These are phyloP conservation scores for Lethrus apterus DNA, from an alignment of 1,140 invertebrate genomes.

Conservation along the genomic window DNA sequence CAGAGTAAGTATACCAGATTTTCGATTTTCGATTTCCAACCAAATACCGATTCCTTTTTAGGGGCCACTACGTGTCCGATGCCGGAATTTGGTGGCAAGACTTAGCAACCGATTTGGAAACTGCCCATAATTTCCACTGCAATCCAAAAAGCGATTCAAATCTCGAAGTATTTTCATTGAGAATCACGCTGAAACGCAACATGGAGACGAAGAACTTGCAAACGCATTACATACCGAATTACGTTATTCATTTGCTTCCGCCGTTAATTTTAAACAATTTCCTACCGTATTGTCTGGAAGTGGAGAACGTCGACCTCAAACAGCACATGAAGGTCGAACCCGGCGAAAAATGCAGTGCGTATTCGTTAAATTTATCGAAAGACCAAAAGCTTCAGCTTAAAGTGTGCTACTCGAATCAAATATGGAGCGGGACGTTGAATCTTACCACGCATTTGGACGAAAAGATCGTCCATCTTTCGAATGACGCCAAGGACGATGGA, in stretches of 20 bases:
- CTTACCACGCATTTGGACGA: slow-evolving; percentile 61
- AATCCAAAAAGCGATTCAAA: slow-evolving; percentile 49
- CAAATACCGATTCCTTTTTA: slow-evolving; percentile 30
- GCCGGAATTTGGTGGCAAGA: slow-evolving; percentile 77
- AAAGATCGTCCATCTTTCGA: slow-evolving; percentile 58
- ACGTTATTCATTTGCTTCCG: slow-evolving; percentile 61
- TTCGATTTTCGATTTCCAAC: no score
- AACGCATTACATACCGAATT: slow-evolving; percentile 59
- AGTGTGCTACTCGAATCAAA: slow-evolving; percentile 60
- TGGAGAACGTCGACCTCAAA: slow-evolving; percentile 39
- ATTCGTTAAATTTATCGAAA: slow-evolving; percentile 54
- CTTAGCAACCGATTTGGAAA: slow-evolving; percentile 54
- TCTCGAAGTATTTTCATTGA: slow-evolving; percentile 54
- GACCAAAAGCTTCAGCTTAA: slow-evolving; percentile 55
- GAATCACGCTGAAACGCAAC: slow-evolving; percentile 44
- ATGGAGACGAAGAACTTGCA: slow-evolving; percentile 37
- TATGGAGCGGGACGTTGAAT: slow-evolving; percentile 64
- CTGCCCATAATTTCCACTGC: slow-evolving; percentile 54
- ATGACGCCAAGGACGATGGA: slow-evolving; percentile 55
- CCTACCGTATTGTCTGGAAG: slow-evolving; percentile 61
- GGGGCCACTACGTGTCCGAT: slow-evolving; percentile 60
- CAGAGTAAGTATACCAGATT: slow-evolving; percentile 49
- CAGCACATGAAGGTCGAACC: slow-evolving; percentile 52
- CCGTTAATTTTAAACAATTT: slow-evolving; percentile 70
- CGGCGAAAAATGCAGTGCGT: slow-evolving; percentile 61